These are phyloP conservation scores for Papilio dardanus DNA, from an alignment of 1,140 invertebrate species.

Conservation along the genomic window DNA sequence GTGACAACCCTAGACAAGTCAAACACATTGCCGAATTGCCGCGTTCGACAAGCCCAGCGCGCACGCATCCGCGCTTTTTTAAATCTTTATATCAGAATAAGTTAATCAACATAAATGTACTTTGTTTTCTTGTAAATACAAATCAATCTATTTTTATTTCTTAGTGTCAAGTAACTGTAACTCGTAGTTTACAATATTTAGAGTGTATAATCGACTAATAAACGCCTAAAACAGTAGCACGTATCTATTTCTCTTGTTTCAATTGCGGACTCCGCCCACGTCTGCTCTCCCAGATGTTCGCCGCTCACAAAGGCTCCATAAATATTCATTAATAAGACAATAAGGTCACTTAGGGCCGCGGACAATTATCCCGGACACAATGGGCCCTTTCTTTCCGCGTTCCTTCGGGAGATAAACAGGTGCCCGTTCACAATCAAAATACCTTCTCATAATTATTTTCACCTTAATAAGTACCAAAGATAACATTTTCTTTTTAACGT, in stretches of 20 bases:
- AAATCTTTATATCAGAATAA: too few relatives aligned
- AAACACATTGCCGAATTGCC: too few relatives aligned
- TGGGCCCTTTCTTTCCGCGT: slow-evolving; percentile 28
- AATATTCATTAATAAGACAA: slow-evolving; percentile 22
- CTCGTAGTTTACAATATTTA: too few relatives aligned
- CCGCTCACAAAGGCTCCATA: slow-evolving; percentile 23
- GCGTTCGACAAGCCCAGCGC: too few relatives aligned
- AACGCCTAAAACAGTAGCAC: neutral
- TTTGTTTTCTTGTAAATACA: too few relatives aligned
- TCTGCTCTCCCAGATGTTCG: neutral
- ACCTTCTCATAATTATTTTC: neutral
- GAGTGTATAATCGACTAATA: neutral
- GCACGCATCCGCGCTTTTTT: too few relatives aligned
- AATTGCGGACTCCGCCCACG: neutral
- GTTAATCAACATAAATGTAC: too few relatives aligned
- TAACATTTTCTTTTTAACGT: neutral
- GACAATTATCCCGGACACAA: slow-evolving; percentile 1
- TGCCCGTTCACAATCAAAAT: neutral
- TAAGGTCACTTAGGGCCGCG: slow-evolving; percentile 3
- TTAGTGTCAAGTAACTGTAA: too few relatives aligned
- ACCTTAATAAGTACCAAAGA: neutral
- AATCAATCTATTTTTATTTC: too few relatives aligned
- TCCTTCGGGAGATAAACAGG: slow-evolving; percentile 1
- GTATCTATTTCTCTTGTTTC: neutral
- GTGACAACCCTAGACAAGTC: too few relatives aligned